Base-by-base conservation (phyloP, 2,888 invertebrate species). In the Zygaena filipendulae region DNA sequence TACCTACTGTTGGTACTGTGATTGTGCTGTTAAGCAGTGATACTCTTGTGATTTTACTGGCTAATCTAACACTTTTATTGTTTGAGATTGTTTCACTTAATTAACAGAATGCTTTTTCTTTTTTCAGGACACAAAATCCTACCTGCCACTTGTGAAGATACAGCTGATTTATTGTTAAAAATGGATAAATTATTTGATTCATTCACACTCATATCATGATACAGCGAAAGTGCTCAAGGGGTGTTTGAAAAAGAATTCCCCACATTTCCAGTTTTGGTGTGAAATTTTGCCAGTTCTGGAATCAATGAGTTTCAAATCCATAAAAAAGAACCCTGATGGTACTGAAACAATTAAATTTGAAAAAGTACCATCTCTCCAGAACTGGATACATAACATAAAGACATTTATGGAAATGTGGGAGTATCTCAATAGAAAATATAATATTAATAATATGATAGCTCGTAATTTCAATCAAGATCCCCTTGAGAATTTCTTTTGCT, bases 161-260 rank as follows among this genome's bases (percentile, higher is more conserved):
- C 36, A 10, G 36, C 36, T 9, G 36, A 36, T 22, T 13, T 36
- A 3, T 18, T 36, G 10, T 19, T 36, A 11, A n/a, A 28, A 2
- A n/a, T 36, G 1, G 32, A 32, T 12, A 32, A 36, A 22, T 18
- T 36, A 3, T 32, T 32, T 29, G 32, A 35, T 18, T 32, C 32
- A 1, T 31, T 35, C 8, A 35, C 23, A 23, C 12, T 19, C 11
- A 13, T 23, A 29, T n/a, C 18, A 21, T 5, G 20, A 28, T 14
- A 5, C 4, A 12, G 24, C 19, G 2, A 29, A 29, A 29, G 12
- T 29, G 13, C 29, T 9, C 12, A 26, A 18, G 19, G 11, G 11
- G 13, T 22, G 14, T 6, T 13, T 12, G 20, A 31, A 27, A 28
- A 25, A 2, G 7, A 35, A 25, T 12, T 36, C 36, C 3, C 29